Base-by-base conservation (phyloP, 1,140 invertebrate species). In the Listronotus oregonensis region DNA sequence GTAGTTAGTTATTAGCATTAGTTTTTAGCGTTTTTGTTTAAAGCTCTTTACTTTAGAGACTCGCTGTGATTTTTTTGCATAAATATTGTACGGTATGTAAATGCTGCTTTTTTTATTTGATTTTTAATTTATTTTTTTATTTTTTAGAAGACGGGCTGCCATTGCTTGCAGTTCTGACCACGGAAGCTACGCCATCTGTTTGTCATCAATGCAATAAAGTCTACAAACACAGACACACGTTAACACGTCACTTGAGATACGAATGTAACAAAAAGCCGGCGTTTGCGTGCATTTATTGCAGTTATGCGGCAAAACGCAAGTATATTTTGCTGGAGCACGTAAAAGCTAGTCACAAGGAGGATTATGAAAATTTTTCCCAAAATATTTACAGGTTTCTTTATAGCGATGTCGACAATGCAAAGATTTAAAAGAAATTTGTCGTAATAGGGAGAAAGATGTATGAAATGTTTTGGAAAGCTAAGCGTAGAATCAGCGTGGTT, bases 261-360 rank as follows among this genome's bases (percentile, higher is more conserved):
- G 81, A 83, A 64, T 83, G 81, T 60, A 80, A 80, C 90, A 76
- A 66, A 49, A 66, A 59, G 52, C 64, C 64, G 6, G 56, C 49
- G 1, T 92, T 91, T 77, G 86, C 88, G 70, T 92, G 90, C 79
- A 89, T 89, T 10, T 89, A 90, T 78, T 92, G 90, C 34, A 55
- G 37, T 49, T 64, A 68, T 15, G 64, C 64, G 9, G 55, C 55
- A 10, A 56, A 56, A 15, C 21, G 57, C n/a, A 66, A 66, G 27
- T 66, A 66, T 39, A 66, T 60, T 14, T 40, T 66, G 12, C 18
- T 66, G 39, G 64, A 60, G n/a, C 64, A 66, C 21, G 64, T 66
- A 14, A 42, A 47, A 21, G 42, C 8, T 21, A 59, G 50, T 15
- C 64, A 66, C 32, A 54, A 39, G 15, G 64, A 66, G 6, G 57